Conservation (phyloP, 2,797 vertebrate species). For the Aselliscus stoliczkanus region DNA sequence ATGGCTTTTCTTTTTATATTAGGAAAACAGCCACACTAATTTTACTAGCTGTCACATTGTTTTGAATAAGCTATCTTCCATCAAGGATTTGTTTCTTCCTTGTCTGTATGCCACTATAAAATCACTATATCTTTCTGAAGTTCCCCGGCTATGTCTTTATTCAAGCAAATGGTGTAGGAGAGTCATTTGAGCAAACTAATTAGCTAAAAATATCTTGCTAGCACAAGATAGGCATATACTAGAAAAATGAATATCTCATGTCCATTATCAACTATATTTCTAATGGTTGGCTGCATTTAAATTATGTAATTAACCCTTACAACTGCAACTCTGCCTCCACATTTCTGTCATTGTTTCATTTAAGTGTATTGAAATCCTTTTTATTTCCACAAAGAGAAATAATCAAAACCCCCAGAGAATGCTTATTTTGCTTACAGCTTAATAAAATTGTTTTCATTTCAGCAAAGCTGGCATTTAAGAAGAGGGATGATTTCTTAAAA, state of each 20-base stretch:
- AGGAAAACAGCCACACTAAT: not conserved
- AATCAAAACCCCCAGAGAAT: not conserved
- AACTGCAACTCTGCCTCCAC: not conserved
- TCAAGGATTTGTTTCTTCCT: not conserved
- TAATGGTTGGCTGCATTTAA: not conserved
- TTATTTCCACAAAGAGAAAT: not conserved
- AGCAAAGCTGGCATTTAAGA: not conserved
- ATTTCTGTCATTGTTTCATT: not conserved
- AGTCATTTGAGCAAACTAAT: constrained; percentile 41
- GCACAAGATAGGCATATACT: not conserved
- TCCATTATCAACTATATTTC: not conserved
- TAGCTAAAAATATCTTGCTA: constrained; percentile 29
- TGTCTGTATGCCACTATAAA: not conserved
- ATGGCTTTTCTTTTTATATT: not conserved
- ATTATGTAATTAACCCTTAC: not conserved
- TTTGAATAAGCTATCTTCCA: not conserved
- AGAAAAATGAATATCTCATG: not conserved
- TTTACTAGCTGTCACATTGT: not conserved
- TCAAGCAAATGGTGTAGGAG: not conserved
- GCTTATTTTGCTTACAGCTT: not conserved
- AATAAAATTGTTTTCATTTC: constrained; percentile 19
- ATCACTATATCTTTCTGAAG: not conserved
- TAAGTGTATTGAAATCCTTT: not conserved
- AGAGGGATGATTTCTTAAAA: not conserved
- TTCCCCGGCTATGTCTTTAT: constrained; percentile 8